phyloP scores from a whole-genome alignment of 2,888 invertebrate genomes.

The Acanthoscelides obtectus region DNA sequence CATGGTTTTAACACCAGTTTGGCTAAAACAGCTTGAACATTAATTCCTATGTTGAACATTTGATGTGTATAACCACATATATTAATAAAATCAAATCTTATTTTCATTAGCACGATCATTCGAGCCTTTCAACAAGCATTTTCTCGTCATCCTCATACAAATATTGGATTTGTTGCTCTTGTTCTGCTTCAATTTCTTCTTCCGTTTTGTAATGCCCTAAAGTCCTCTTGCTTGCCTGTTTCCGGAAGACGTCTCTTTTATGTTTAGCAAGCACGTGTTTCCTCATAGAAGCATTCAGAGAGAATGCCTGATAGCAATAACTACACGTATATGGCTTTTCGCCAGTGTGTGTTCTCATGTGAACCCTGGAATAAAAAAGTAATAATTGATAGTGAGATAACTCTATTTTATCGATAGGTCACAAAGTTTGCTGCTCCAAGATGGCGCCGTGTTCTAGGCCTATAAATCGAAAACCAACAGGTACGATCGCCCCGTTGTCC shows the following conservation, averaged over 20 bases:
- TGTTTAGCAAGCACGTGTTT: slow-evolving; percentile 29
- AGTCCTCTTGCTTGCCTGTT: not conserved
- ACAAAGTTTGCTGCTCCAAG: too few relatives aligned
- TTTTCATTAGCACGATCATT: not conserved
- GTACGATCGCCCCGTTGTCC: too few relatives aligned
- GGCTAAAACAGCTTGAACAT: too few relatives aligned
- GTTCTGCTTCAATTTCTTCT: not conserved
- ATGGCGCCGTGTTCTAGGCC: too few relatives aligned
- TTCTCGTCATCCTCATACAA: not conserved
- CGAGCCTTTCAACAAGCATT: not conserved
- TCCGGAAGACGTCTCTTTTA: not conserved
- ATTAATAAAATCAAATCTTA: not conserved
- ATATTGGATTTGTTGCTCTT: not conserved
- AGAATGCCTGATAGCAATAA: slow-evolving; percentile 45
- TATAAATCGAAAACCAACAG: too few relatives aligned
- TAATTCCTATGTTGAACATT: not conserved
- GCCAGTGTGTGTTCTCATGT: slow-evolving; percentile 51
- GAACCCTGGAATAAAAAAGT: too few relatives aligned
- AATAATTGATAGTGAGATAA: too few relatives aligned
- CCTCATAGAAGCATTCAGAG: slow-evolving; percentile 34
- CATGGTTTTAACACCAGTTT: too few relatives aligned
- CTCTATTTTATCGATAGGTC: too few relatives aligned
- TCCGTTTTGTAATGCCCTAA: not conserved
- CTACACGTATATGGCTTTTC: slow-evolving; percentile 51
- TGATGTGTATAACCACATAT: not conserved